These are phyloP conservation scores for Pteropus alecto DNA, from an alignment of 2,113 vertebrate species.

Conservation along the genomic window DNA sequence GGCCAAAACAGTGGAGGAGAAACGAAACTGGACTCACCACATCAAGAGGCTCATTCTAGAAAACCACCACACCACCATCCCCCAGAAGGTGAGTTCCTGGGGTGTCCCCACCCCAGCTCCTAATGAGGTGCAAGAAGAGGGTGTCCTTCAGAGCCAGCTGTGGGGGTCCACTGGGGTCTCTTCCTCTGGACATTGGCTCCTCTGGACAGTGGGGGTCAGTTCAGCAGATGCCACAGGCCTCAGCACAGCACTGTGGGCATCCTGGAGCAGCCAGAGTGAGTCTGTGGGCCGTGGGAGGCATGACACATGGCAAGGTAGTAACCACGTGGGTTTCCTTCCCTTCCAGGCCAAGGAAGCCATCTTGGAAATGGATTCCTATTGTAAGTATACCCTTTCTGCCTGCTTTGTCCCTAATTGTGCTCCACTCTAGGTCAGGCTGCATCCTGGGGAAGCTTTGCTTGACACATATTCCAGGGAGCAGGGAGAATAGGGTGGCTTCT, in stretches of 20 bases:
- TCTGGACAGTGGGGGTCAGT: fast-evolving
- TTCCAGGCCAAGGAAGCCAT: slow-evolving; percentile 93
- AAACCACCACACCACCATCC: slow-evolving; percentile 94
- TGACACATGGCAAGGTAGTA: neutral
- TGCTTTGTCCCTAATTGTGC: neutral
- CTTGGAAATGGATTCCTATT: slow-evolving; percentile 92
- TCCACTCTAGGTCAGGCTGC: neutral
- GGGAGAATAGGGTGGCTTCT: neutral
- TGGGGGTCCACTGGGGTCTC: neutral
- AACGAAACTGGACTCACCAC: slow-evolving; percentile 94
- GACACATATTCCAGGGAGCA: neutral
- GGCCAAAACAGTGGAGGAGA: slow-evolving; percentile 94
- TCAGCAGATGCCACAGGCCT: fast-evolving
- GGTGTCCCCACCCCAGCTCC: neutral
- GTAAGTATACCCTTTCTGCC: slow-evolving; percentile 84
- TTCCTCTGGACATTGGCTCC: neutral
- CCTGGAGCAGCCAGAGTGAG: no score
- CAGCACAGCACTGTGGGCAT: fast-evolving
- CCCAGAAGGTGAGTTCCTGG: slow-evolving; percentile 87
- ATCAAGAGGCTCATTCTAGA: slow-evolving; percentile 97
- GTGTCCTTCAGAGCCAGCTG: neutral
- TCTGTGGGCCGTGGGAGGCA: fast-evolving
- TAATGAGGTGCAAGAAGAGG: neutral
- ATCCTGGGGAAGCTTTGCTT: fast-evolving
- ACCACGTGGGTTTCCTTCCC: slow-evolving; percentile 3